Conservation (phyloP, 2,797 vertebrate species). For the Falco biarmicus region DNA sequence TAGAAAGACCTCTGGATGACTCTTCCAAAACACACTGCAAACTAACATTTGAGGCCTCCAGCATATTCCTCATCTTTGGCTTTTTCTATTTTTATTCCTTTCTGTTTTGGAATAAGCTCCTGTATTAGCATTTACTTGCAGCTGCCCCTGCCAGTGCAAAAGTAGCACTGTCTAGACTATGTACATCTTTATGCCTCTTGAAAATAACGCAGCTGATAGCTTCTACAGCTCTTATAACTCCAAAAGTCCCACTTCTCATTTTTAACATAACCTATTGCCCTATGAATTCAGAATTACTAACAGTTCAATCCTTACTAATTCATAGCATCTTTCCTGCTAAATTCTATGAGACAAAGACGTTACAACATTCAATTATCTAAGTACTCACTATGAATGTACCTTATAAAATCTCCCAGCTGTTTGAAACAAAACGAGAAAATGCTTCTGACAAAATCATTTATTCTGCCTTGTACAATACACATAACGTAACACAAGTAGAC, state of each 20-base stretch:
- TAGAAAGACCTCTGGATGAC: conserved; percentile 56
- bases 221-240: neutral
- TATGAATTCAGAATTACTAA: neutral
- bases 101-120: conserved; percentile 2
- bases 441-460: neutral
- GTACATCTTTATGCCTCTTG: neutral
- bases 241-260: neutral
- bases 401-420: neutral
- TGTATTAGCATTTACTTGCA: neutral
- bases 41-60: neutral
- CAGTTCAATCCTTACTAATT: neutral
- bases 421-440: neutral
- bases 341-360: neutral
- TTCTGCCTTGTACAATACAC: neutral
- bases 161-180: neutral
- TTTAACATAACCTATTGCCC: neutral
- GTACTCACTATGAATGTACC: rapidly evolving
- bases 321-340: neutral
- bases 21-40: neutral
- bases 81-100: neutral
- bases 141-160: conserved; percentile 31
- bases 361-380: neutral
- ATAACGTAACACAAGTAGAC: neutral
- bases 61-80: neutral
- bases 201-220: neutral